Conservation (phyloP, 2,888 invertebrate genomes). For the Chloroclysta siterata region DNA sequence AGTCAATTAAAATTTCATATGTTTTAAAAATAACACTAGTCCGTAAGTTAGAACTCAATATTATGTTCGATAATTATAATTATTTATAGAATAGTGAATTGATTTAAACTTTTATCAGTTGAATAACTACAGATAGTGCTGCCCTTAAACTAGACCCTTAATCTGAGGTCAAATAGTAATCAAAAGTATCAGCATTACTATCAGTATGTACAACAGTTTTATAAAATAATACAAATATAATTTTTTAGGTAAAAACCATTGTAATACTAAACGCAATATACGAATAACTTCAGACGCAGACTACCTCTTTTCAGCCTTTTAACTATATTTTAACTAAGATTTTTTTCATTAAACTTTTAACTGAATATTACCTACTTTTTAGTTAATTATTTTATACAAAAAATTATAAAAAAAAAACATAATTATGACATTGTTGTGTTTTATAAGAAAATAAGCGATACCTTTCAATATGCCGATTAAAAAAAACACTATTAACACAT, state of each 20-base stretch:
- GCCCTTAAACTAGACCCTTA: conserved; percentile 13
- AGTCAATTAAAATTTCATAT: too few relatives aligned
- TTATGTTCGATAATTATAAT: background rate
- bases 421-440: background rate
- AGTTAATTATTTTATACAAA: background rate
- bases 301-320: too few relatives aligned
- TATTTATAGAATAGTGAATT: too few relatives aligned
- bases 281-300: too few relatives aligned
- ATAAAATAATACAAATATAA: too few relatives aligned
- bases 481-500: conserved; percentile 14
- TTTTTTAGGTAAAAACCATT: too few relatives aligned
- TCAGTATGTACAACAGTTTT: background rate
- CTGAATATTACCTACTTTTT: too few relatives aligned
- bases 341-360: too few relatives aligned
- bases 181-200: background rate
- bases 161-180: conserved; percentile 1
- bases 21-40: too few relatives aligned
- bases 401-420: background rate
- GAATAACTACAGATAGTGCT: background rate
- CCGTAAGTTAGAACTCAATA: too few relatives aligned
- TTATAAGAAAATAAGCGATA: background rate
- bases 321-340: too few relatives aligned
- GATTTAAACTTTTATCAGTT: conserved; percentile 4
- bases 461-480: conserved; percentile 8
- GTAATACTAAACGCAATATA: too few relatives aligned